Evolutionary conservation across 2,797 vertebrate species (phyloP).

Genomic region (Cirrhinus mrigala): DNA sequence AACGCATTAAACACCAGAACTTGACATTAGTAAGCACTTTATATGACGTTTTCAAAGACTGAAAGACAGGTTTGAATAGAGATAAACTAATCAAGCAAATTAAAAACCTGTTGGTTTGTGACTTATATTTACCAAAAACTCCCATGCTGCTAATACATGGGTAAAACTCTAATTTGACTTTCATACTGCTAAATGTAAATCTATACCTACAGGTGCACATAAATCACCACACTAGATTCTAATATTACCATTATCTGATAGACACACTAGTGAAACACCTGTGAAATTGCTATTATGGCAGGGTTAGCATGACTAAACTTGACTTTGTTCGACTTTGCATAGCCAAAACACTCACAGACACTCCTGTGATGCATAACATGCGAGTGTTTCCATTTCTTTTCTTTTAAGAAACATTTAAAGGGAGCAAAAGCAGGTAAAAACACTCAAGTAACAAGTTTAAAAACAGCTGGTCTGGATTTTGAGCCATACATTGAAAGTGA

Average conservation of each 20-base stretch:
- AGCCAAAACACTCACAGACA: neutral
- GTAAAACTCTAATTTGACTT: neutral
- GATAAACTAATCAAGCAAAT: neutral
- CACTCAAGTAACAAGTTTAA: neutral
- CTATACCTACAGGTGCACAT: neutral
- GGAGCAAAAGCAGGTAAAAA: neutral
- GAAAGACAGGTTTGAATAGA: too few relatives aligned
- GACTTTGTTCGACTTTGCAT: constrained; percentile 9
- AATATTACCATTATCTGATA: neutral
- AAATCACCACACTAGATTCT: neutral
- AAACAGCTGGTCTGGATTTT: neutral
- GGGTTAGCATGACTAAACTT: neutral
- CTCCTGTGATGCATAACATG: neutral
- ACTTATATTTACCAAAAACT: neutral
- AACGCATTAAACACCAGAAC: neutral
- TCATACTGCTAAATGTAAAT: neutral
- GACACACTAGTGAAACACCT: neutral
- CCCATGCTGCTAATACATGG: neutral
- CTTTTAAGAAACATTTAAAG: neutral
- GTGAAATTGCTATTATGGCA: neutral
- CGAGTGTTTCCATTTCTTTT: neutral
- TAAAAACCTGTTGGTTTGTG: constrained; percentile 1
- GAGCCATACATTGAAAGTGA: neutral
- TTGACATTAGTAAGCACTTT: too few relatives aligned
- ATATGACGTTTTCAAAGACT: neutral